Evolutionary conservation across 2,797 vertebrate genomes (phyloP), one percentile per base, ranked within the genome.

Genomic region (Hipposideros larvatus): DNA sequence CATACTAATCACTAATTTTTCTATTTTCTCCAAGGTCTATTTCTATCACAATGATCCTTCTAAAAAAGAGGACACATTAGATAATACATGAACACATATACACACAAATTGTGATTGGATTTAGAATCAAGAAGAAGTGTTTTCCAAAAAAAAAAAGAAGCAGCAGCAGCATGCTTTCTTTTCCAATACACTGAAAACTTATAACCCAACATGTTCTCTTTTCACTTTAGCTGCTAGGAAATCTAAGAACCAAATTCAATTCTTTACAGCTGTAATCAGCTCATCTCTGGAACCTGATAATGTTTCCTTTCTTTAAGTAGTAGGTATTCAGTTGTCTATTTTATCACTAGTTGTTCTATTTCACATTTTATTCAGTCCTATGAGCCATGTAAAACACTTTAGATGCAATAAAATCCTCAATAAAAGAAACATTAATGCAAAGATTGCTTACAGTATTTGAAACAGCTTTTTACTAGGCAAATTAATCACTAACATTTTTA

Each of bases 211-310:
- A 77, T 73, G 46, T 86, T 94, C 90, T 90, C 57, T 90, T 75
- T 96, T 93, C 41, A 96, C 43, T 61, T 96, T 70, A 79, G 51
- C 59, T 70, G 41, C 22, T 11, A 92, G 41, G 95, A 96, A 97
- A 96, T 80, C 73, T 93, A 95, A 93, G 96, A 95, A 94, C 43
- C 31, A 80, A 94, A 93, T 95, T 90, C 61, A 75, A 75, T 70
- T 21, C 80, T 74, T 86, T 80, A 48, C 0, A 48, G 11, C 9
- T 92, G 31, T 93, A 87, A 96, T 94, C 74, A 65, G 65, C 65
- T 89, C 82, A 95, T 96, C 88, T 91, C 84, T 95, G 41, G 37
- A 92, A 96, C 4, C 59, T 79, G 63, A 70, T 75, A 75, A 68
- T 43, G 79, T 51, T 94, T 91, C 43, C 53, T 87, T 90, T 63